Conservation (phyloP, 2,888 invertebrate species). For the Phragmatobia fuliginosa region DNA sequence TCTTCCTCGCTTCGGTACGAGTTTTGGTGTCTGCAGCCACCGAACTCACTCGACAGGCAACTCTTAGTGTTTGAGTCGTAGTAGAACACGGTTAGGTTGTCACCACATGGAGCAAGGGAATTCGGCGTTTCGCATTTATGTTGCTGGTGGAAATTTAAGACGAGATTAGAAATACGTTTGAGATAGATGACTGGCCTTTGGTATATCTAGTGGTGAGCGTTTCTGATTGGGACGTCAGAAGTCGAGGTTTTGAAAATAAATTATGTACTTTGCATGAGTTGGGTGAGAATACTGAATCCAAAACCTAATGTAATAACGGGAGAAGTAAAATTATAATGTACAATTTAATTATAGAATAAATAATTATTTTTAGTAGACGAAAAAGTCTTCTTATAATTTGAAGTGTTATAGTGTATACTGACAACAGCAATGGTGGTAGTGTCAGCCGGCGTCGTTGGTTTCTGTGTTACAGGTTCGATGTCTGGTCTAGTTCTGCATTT, state of each 20-base stretch:
- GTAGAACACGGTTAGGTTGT: slow-evolving; percentile 89
- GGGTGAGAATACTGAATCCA: too few relatives aligned
- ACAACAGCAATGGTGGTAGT: slow-evolving; percentile 2
- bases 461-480: not conserved
- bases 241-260: too few relatives aligned
- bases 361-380: too few relatives aligned
- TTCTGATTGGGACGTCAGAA: too few relatives aligned
- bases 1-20: slow-evolving; percentile 91
- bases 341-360: too few relatives aligned
- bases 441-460: not conserved
- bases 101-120: slow-evolving; percentile 90
- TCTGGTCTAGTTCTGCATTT: slow-evolving; percentile 74
- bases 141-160: slow-evolving; percentile 20
- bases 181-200: too few relatives aligned
- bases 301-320: too few relatives aligned
- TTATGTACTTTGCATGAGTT: too few relatives aligned
- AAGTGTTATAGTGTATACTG: too few relatives aligned
- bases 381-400: not conserved
- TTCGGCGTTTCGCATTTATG: slow-evolving; percentile 87
- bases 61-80: slow-evolving; percentile 87
- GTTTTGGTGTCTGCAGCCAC: slow-evolving; percentile 90
- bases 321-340: too few relatives aligned
- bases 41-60: slow-evolving; percentile 84
- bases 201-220: too few relatives aligned
- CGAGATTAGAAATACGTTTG: not conserved